Evolutionary conservation across 1,140 invertebrate species (phyloP), one percentile per base, ranked within the genome.

Genomic region (Drosophila rufa): DNA sequence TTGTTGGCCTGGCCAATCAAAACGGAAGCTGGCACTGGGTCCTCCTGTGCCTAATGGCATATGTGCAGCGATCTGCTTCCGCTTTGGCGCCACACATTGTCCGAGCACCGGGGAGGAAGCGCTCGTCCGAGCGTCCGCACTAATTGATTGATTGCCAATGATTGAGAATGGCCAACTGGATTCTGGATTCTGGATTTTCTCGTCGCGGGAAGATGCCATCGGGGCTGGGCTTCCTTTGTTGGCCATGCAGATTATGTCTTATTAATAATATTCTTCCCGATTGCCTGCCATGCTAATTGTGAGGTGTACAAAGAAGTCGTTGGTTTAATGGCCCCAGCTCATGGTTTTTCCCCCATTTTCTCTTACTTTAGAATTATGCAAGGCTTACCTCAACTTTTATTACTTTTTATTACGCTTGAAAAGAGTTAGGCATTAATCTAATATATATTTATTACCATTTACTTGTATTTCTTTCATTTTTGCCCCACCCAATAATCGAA

Each of bases 101-200:
- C 53, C 61, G 30, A 22, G 6, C 6, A 25, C 30, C 30, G 33
- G 12, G n/a, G 68, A 71, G 69, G 69, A 71, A 59, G 65, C 36
- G 25, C 59, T 71, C 51, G 27, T 73, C 67, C 45, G 27, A 30
- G 5, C 51, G 27, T 73, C 67, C 45, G 30, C 69, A n/a, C 53
- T 74, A 74, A 73, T 74, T 73, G 68, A 74, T 60, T 73, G 70
- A 74, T 74, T 74, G 69, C 69, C 27, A 25, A 25, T 25, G 22
- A 25, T 25, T 25, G 7, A 33, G 40, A 70, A 70, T 50, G 42
- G 51, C 38, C 19, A 40, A 48, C 47, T 67, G 64, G 64, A 40
- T 40, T 25, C 57, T 67, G 64, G 64, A 40, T 30, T 25, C 57
- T 33, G 27, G 43, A 59, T 36, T 47, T 40, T 59, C 55, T 30